Base-by-base conservation (phyloP, 2,888 invertebrate genomes). In the Volucella inanis region DNA sequence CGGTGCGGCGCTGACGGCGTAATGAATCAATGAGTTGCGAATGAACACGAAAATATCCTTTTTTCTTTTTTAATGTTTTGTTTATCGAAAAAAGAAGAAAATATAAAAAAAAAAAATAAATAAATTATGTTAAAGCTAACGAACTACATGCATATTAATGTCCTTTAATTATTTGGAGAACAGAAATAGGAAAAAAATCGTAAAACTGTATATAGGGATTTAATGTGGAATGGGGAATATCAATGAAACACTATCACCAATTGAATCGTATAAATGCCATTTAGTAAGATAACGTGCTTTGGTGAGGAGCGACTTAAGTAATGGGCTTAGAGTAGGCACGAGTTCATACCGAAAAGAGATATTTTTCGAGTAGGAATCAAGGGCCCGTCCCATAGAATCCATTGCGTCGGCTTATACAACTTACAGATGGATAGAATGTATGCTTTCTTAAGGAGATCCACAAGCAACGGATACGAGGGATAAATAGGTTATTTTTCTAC, bases 91-190 rank as follows among this genome's bases (percentile, higher is more conserved):
- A 43, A 47, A 47, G 18, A 54, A 52, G 65, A n/a, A 43, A 47
- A 52, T 3, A 65, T 14, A 70, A 64, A 59, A 55, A 41, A 62
- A 61, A 61, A 14, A 61, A 39, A 18, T 22, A 52, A 15, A 52
- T 18, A 52, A 22, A 52, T 18, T 0, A 14, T 8, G 10, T 52
- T 52, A 14, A 52, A 14, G 50, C 70, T 64, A 64, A 75, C 59
- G 70, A 72, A 64, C 41, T 62, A 62, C 62, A 85, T 85, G 81
- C 81, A 85, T 85, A 85, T 85, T 85, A 81, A 85, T 85, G 81
- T 77, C 76, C 81, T 85, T 76, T 77, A 85, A 85, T 85, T 85
- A 71, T 45, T 65, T 77, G 49, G 72, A 57, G 59, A 65, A 61
- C 62, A 61, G 75, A 72, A 85, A 81, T 47, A 68, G 11, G 22